Evolutionary conservation across 2,797 vertebrate genomes (phyloP).

Genomic region (Caiman crocodilus): DNA sequence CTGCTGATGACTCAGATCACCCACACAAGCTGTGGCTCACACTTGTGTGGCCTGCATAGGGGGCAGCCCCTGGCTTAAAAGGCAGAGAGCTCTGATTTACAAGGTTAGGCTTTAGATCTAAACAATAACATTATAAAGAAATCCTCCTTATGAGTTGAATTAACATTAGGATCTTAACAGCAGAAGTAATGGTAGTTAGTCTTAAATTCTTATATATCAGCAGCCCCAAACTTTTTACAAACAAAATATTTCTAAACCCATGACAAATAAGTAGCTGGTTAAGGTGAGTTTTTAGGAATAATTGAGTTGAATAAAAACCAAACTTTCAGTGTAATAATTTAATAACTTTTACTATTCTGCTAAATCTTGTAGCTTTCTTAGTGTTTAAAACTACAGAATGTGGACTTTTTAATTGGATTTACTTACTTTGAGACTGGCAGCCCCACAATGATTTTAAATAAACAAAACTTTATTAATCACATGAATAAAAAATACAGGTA

Average conservation of each 20-base stretch:
- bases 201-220: not conserved
- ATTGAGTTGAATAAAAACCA: not conserved
- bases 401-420: not conserved
- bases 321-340: not conserved
- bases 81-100: not conserved
- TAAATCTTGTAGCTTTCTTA: conserved; percentile 3
- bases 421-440: not conserved
- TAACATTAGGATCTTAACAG: conserved; percentile 15
- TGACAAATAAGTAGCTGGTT: conserved; percentile 28
- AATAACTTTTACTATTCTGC: not conserved
- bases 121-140: not conserved
- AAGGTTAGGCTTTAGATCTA: not conserved
- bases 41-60: too few species aligned
- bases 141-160: conserved; percentile 8
- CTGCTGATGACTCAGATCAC: too few species aligned
- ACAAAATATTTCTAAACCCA: conserved; percentile 5
- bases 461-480: not conserved
- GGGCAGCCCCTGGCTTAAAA: too few species aligned
- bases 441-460: not conserved
- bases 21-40: too few species aligned
- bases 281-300: not conserved
- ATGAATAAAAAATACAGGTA: not conserved
- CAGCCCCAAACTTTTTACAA: conserved; percentile 14
- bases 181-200: not conserved
- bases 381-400: not conserved